A percentile compares a stretch with the other conserved stretches of the same genome.
These are phyloP conservation scores for Babylonia areolata DNA, from an alignment of 1,140 invertebrate genomes.

Conservation along the genomic window DNA sequence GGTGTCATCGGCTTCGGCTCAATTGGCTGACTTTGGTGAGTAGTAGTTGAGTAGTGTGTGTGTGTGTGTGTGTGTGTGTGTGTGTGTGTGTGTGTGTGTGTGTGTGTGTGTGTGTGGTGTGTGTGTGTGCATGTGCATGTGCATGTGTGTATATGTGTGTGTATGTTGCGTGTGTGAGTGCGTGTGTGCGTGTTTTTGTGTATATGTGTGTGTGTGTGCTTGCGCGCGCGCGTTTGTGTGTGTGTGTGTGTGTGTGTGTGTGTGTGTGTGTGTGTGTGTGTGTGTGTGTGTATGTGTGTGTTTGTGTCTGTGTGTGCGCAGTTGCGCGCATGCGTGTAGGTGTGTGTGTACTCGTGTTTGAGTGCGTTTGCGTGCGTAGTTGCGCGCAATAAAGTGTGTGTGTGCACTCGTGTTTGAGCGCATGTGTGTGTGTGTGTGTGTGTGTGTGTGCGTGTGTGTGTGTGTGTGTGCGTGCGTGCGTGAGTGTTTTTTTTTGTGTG, in stretches of 20 bases:
- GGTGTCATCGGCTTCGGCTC: too few relatives aligned
- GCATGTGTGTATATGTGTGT: too few relatives aligned
- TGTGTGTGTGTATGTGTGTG: not conserved
- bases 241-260: slow-evolving; percentile 6
- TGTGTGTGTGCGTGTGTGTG: slow-evolving; percentile 1
- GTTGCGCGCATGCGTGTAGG: not conserved
- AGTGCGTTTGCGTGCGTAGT: not conserved
- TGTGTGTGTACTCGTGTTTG: not conserved
- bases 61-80: not conserved
- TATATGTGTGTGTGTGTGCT: too few relatives aligned
- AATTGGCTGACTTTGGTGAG: too few relatives aligned
- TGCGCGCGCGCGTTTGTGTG: too few relatives aligned
- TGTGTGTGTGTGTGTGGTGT: too few relatives aligned
- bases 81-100: not conserved
- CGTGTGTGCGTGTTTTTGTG: too few relatives aligned
- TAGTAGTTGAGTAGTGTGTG: too few relatives aligned
- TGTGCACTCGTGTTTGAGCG: not conserved
- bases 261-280: slow-evolving; percentile 9
- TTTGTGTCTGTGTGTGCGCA: not conserved
- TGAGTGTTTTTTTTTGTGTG: not conserved
- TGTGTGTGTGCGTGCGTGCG: slow-evolving; percentile 7
- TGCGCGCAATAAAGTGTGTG: not conserved
- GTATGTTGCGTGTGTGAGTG: too few relatives aligned
- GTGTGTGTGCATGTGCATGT: too few relatives aligned
- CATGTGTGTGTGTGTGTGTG: not conserved